A percentile compares a stretch with the other conserved stretches of the same genome.
Conservation (phyloP, 2,888 invertebrate genomes). For the Anaspis maculata region DNA sequence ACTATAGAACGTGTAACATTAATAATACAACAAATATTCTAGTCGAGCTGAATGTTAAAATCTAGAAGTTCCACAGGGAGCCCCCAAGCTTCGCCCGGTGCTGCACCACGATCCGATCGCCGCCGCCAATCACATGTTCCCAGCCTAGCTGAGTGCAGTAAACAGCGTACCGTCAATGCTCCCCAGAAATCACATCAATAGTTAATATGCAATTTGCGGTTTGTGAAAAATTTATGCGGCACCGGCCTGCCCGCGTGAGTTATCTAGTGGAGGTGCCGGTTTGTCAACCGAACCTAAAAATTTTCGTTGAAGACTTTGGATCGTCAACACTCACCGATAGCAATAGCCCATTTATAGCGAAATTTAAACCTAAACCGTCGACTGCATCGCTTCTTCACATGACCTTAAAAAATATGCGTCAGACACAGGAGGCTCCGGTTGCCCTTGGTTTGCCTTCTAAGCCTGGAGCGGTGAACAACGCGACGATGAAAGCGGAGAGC, state of each 20-base stretch:
- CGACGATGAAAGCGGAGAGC: no score
- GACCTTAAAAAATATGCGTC: no score
- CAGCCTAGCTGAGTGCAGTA: slow-evolving; percentile 13
- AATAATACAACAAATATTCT: slow-evolving; percentile 33
- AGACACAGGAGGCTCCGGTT: no score
- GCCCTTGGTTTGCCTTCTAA: no score
- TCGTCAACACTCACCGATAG: no score
- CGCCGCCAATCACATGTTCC: slow-evolving; percentile 18
- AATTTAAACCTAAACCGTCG: no score
- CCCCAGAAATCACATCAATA: slow-evolving; percentile 35
- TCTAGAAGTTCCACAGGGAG: slow-evolving; percentile 30
- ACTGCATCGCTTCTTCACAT: no score
- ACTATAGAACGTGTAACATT: slow-evolving; percentile 34
- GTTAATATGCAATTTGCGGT: slow-evolving; percentile 36
- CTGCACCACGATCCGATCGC: slow-evolving; percentile 19
- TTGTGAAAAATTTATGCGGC: slow-evolving; percentile 33
- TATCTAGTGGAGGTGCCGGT: no score
- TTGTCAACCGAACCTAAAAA: no score
- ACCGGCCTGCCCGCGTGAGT: slow-evolving; percentile 22
- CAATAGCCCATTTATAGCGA: no score
- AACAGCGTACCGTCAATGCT: slow-evolving; percentile 22
- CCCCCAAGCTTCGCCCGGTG: slow-evolving; percentile 27
- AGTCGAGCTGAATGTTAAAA: slow-evolving; percentile 36
- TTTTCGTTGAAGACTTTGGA: no score
- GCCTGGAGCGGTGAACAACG: no score